A percentile compares a stretch with the other conserved stretches of the same genome.
Evolutionary conservation across 2,113 vertebrate genomes (phyloP).

Genomic region (Butorides virescens): DNA sequence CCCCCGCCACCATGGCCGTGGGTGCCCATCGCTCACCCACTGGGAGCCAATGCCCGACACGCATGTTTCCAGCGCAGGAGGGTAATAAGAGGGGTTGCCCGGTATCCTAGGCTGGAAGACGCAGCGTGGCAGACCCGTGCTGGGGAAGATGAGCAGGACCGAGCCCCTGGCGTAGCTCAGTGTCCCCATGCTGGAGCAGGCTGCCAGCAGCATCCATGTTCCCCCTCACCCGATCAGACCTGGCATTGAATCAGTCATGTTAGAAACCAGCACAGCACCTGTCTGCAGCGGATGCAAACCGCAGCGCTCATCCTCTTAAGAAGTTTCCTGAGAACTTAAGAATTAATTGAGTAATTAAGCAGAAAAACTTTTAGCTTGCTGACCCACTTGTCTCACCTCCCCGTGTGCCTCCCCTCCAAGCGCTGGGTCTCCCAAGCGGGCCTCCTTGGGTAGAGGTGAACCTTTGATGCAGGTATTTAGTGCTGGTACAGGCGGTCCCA

Average conservation of each 20-base stretch:
- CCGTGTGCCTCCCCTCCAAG: neutral
- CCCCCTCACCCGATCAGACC: too few relatives aligned
- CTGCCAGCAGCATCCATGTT: rapidly evolving
- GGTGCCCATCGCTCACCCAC: too few relatives aligned
- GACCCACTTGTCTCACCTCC: conserved; percentile 49
- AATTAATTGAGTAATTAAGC: neutral
- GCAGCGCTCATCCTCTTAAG: neutral
- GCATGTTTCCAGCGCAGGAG: neutral
- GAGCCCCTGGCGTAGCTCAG: rapidly evolving
- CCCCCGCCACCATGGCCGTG: rapidly evolving
- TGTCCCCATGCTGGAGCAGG: rapidly evolving
- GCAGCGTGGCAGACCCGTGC: rapidly evolving
- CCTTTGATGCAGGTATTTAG: neutral
- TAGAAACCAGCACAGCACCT: neutral
- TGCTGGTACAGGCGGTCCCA: neutral
- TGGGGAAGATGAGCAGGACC: rapidly evolving
- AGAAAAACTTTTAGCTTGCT: rapidly evolving
- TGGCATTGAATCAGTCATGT: rapidly evolving
- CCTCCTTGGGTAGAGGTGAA: neutral
- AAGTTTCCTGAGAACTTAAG: neutral
- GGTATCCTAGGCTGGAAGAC: neutral
- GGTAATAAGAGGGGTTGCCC: neutral
- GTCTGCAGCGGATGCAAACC: rapidly evolving
- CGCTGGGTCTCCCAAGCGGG: neutral
- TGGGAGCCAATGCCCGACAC: rapidly evolving